Evolutionary conservation across 2,797 vertebrate genomes (phyloP), one percentile per base, ranked within the genome.

Genomic region (Chrosomus eos): DNA sequence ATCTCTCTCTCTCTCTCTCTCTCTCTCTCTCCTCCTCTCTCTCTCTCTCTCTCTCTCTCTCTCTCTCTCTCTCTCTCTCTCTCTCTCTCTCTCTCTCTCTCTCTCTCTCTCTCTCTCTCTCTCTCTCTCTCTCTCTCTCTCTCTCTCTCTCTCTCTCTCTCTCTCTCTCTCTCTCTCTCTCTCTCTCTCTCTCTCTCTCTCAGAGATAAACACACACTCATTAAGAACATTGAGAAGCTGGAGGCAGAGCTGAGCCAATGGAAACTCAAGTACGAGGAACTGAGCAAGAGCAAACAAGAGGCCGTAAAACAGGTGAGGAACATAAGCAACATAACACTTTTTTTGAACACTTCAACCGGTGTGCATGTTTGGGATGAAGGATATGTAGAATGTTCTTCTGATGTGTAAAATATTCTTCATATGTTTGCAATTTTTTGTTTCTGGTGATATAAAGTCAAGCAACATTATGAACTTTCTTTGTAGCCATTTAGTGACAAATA

Each of bases 221-320:
- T 96, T 91, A 98, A 96, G 91, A 97, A 87, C 94, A 99, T 99
- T 0, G 97, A 99, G 94, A 97, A 97, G 89, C 95, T 99, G 92
- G 98, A 99, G 92, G 92, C 92, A 0, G 98, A 99, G 70, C 94
- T 99, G 86, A 97, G 94, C 91, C 97, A 99, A 86, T 99, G 97
- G 98, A 99, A 98, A 91, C 93, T 97, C 81, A 99, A 99, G 91
- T 97, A 97, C 0, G 98, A 99, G 88, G 98, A 99, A 87, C 95
- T 98, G 87, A 97, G 90, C 94, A 99, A 99, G 92, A 97, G 88
- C 91, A 98, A 97, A 87, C 98, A 99, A 84, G 98, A 99, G 88
- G 95, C 96, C 71, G 90, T 99, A 48, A 99, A 98, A 91, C 98
- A 99, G 94, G 98, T 99, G 88, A 94, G 96, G 16, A 14, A 19